A percentile compares a stretch with the other conserved stretches of the same genome.
phyloP scores from a whole-genome alignment of 2,113 vertebrate species.

The Rhea pennata region DNA sequence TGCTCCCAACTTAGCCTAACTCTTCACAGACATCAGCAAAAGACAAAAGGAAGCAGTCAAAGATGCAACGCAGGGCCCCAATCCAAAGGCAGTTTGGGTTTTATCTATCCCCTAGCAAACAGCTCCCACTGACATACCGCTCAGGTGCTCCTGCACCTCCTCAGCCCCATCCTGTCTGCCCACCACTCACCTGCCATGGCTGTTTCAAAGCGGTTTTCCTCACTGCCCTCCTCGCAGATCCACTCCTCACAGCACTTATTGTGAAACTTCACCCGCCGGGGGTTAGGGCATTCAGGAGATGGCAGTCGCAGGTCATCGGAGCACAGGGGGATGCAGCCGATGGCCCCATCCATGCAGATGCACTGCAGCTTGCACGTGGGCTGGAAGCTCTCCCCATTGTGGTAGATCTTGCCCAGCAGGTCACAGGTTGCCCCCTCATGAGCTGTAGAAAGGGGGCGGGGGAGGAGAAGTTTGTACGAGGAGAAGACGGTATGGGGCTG shows the following conservation, averaged over 20 bases:
- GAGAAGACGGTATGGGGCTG: background rate
- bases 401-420: conserved; percentile 80
- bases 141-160: no score
- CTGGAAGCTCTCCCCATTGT: conserved; percentile 81
- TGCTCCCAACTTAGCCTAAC: background rate
- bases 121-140: background rate
- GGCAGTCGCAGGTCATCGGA: conserved; percentile 67
- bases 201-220: conserved; percentile 49
- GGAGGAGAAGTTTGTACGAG: background rate
- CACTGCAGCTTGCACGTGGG: conserved; percentile 84
- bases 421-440: conserved; percentile 77
- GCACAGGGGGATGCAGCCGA: conserved; percentile 80
- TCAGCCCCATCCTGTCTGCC: accelerated
- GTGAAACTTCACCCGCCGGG: conserved; percentile 63
- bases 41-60: background rate
- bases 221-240: conserved; percentile 69
- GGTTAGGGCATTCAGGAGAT: conserved; percentile 74
- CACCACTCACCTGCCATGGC: conserved; percentile 57
- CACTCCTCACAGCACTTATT: conserved; percentile 84
- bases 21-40: background rate
- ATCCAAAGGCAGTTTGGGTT: background rate
- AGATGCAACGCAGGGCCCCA: accelerated
- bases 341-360: conserved; percentile 81
- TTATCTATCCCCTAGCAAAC: background rate
- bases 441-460: conserved; percentile 58